A percentile compares a stretch with the other conserved stretches of the same genome.
Evolutionary conservation across 2,797 vertebrate genomes (phyloP).

Genomic region (Heteromormyrus szaboi): DNA sequence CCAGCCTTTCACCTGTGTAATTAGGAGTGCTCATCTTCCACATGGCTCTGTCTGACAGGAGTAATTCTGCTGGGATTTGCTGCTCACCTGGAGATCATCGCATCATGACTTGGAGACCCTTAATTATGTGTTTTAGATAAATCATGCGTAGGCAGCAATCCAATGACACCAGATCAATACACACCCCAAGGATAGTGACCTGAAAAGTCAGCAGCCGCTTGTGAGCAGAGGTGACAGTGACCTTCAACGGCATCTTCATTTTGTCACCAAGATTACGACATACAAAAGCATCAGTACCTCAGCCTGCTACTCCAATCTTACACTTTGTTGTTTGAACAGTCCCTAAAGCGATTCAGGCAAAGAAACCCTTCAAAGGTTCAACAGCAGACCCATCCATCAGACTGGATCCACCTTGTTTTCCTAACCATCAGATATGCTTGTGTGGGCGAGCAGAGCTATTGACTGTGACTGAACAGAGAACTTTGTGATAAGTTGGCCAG

Average conservation of each 20-base stretch:
- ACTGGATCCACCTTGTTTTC: background rate
- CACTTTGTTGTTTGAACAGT: background rate
- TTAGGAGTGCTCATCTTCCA: background rate
- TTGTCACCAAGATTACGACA: background rate
- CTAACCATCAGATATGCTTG: background rate
- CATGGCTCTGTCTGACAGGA: background rate
- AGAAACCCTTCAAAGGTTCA: background rate
- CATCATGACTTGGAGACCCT: background rate
- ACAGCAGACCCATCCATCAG: background rate
- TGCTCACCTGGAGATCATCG: background rate
- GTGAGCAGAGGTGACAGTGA: background rate
- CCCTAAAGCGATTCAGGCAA: background rate
- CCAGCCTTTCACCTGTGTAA: background rate
- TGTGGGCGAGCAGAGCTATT: background rate
- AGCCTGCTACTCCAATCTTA: background rate
- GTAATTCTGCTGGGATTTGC: conserved; percentile 5
- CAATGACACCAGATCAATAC: background rate
- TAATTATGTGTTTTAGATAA: background rate
- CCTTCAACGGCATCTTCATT: background rate
- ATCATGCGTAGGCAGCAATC: background rate
- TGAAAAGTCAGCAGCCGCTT: background rate
- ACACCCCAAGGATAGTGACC: background rate
- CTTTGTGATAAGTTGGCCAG: background rate
- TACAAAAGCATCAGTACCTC: background rate
- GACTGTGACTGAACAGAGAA: background rate